phyloP scores from a whole-genome alignment of 1,140 invertebrate species.

The Drosophila bocqueti region DNA sequence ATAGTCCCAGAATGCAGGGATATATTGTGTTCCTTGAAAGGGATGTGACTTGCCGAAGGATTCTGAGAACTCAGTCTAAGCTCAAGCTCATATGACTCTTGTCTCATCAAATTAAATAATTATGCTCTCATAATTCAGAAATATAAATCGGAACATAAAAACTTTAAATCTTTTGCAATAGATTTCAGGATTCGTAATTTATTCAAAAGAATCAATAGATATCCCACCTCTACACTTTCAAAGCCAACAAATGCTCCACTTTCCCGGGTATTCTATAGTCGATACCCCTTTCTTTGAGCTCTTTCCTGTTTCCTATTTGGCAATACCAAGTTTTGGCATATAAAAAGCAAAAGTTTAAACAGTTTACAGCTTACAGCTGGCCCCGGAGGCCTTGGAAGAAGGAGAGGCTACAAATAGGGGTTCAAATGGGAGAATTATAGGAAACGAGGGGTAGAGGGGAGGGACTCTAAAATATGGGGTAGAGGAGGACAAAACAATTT shows the following conservation, averaged over 20 bases:
- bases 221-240: too few relatives aligned
- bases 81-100: background rate
- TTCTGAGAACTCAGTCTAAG: background rate
- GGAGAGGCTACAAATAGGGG: background rate
- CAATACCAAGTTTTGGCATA: constrained; percentile 2
- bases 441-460: background rate
- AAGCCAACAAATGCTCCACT: too few relatives aligned
- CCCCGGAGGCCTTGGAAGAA: background rate
- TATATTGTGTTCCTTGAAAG: too few relatives aligned
- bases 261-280: too few relatives aligned
- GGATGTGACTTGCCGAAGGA: background rate
- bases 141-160: too few relatives aligned
- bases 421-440: too few relatives aligned
- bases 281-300: too few relatives aligned
- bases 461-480: background rate
- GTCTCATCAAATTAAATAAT: too few relatives aligned
- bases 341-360: background rate
- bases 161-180: too few relatives aligned
- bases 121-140: too few relatives aligned
- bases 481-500: constrained; percentile 10
- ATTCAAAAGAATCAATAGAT: too few relatives aligned
- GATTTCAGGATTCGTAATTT: too few relatives aligned
- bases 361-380: constrained; percentile 8
- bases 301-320: background rate
- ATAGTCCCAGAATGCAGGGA: background rate